Evolutionary conservation across 2,113 vertebrate genomes (phyloP), one percentile per base, ranked within the genome.

Genomic region (Oreochromis aureus): DNA sequence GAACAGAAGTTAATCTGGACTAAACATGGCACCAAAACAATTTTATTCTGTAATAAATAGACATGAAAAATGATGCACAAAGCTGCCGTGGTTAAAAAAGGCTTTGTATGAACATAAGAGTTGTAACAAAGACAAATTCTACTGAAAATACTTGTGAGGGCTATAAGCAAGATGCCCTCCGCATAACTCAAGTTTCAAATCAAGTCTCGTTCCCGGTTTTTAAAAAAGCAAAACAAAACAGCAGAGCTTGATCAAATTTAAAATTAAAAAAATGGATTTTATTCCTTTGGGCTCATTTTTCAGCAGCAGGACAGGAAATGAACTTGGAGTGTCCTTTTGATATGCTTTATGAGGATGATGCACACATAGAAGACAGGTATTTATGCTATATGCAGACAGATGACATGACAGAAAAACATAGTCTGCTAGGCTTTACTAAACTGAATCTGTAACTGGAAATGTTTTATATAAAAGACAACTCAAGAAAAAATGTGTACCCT

Each of bases 211-310:
- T 32, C 30, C 19, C 7, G 10, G 3, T 36, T 63, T 63, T 36
- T 36, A 0, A 1, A 36, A 63, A 66, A 39, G 16, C 34, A 39
- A 32, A 56, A 87, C 54, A 59, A 80, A 89, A 61, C 34, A 73
- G 9, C 7, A 15, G 30, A 55, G 58, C 81, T 30, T 22, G 79
- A 89, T 86, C 48, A 86, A 93, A 81, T 84, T 22, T 22, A 39
- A 27, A 54, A 80, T 80, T 18, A 78, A 71, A 82, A 51, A 32
- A 90, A 66, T 32, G 80, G 69, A 86, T 88, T 91, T 87, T 73
- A 51, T 90, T 92, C 85, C 86, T 93, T 87, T 86, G 63, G 91
- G 93, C 87, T 86, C 36, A 83, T 92, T 86, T 92, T 91, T 80
- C 34, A 24, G 86, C 30, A 24, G 18, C 4, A 4, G 44, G 36